These are phyloP conservation scores for Dendrocincla fuliginosa DNA, from an alignment of 2,797 vertebrate species.

Conservation along the genomic window DNA sequence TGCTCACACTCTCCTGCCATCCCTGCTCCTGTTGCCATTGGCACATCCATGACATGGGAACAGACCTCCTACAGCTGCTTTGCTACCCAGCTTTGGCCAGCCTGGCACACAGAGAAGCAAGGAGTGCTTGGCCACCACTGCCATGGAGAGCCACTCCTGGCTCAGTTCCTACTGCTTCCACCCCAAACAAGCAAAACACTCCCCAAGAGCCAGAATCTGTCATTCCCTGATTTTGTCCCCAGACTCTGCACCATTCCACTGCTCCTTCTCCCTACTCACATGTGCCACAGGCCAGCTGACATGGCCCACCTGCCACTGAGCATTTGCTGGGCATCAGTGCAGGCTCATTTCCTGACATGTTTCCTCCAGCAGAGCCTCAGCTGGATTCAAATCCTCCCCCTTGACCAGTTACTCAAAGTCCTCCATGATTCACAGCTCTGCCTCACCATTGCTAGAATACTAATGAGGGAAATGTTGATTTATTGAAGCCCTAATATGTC, in stretches of 20 bases:
- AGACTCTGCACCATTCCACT: accelerated
- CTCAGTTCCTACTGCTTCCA: not conserved
- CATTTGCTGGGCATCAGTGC: not conserved
- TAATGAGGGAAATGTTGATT: slow-evolving; percentile 20
- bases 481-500: not conserved
- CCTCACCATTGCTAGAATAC: not conserved
- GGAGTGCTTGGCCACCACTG: accelerated
- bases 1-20: accelerated
- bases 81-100: not conserved
- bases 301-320: not conserved
- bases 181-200: not conserved
- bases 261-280: accelerated
- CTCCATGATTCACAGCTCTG: not conserved
- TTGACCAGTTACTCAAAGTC: not conserved
- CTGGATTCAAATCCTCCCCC: not conserved
- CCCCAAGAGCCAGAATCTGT: accelerated
- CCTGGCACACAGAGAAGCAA: not conserved
- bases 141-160: not conserved
- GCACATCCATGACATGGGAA: accelerated
- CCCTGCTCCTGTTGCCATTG: not conserved
- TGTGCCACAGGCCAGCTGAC: not conserved
- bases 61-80: not conserved
- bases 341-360: not conserved
- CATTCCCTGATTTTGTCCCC: accelerated
- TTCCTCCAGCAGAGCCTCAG: not conserved